Base-by-base conservation (phyloP, 2,113 vertebrate genomes). In the Pavo muticus region DNA sequence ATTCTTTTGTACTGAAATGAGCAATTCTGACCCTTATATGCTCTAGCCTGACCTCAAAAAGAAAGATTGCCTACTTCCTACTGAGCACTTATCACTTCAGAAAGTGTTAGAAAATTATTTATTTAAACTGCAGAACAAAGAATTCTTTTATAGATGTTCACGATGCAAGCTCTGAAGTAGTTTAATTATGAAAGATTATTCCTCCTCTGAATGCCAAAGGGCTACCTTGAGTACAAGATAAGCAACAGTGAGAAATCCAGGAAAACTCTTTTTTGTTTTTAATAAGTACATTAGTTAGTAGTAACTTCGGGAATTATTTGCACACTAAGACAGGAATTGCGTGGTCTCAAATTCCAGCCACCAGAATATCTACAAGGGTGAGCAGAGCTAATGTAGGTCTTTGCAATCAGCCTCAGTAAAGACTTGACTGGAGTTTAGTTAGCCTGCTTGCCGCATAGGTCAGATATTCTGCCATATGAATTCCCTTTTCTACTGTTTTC, bases 201-300 rank as follows among this genome's bases (percentile, higher is more conserved):
- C 74, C 94, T 84, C 73, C n/a, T 88, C 45, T 67, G 16, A 87
- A 78, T 37, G 29, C 60, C 60, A 85, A 82, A 86, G 67, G 56
- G 54, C 44, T 37, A 20, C 40, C 54, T 65, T 73, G 80, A 56
- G 0, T 80, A 84, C 60, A 89, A 61, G 32, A 10, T 19, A 92
- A 82, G 60, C 77, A 88, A 87, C 78, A 95, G 88, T 80, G 88
- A 39, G 39, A 93, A 86, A 91, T n/a, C 63, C 64, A 87, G 61
- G 72, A 76, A 83, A 96, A 32, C 29, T 57, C 32, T 5, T 35
- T 59, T 60, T 35, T 60, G 11, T 23, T 69, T 39, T 59, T 82
- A 54, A 10, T 54, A 72, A 82, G 17, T 45, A 17, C 70, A 91
- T 29, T 90, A 40, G 16, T 64, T 73, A 73, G 91, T 92, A 94